Evolutionary conservation across 2,888 invertebrate species (phyloP).

Genomic region (Tachina lurida): DNA sequence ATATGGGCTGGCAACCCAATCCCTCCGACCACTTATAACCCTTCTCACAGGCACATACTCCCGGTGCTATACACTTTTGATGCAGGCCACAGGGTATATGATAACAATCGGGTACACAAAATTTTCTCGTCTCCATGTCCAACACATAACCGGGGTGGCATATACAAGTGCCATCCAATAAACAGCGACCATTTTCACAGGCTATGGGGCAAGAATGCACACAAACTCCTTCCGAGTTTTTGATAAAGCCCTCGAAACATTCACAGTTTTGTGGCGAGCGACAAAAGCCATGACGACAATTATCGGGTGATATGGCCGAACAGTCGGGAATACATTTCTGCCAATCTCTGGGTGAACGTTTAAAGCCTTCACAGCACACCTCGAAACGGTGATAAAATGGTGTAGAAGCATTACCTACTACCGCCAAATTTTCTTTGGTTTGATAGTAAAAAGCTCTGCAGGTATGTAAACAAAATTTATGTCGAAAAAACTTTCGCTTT

Average conservation of each 20-base stretch:
- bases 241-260: constrained; percentile 80
- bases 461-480: neutral
- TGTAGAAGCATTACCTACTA: constrained; percentile 82
- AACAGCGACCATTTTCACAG: constrained; percentile 87
- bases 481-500: neutral
- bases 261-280: constrained; percentile 80
- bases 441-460: constrained; percentile 78
- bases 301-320: constrained; percentile 77
- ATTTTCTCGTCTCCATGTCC: constrained; percentile 79
- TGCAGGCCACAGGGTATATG: constrained; percentile 80
- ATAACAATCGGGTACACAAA: constrained; percentile 79
- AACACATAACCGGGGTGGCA: constrained; percentile 83
- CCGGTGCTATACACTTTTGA: constrained; percentile 77
- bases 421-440: constrained; percentile 73
- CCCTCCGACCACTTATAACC: constrained; percentile 78
- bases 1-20: constrained; percentile 80
- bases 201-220: constrained; percentile 88
- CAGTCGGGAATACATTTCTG: constrained; percentile 82
- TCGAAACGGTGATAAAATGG: constrained; percentile 85
- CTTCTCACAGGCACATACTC: constrained; percentile 76
- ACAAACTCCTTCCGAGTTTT: constrained; percentile 83
- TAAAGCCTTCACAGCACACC: constrained; percentile 88
- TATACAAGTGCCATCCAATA: constrained; percentile 85
- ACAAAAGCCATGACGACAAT: constrained; percentile 84
- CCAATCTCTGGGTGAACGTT: constrained; percentile 84